Percentiles rank a stretch among this genome's conserved stretches.
Evolutionary conservation across 2,888 invertebrate species (phyloP).

Genomic region (Strigamia maritima): DNA sequence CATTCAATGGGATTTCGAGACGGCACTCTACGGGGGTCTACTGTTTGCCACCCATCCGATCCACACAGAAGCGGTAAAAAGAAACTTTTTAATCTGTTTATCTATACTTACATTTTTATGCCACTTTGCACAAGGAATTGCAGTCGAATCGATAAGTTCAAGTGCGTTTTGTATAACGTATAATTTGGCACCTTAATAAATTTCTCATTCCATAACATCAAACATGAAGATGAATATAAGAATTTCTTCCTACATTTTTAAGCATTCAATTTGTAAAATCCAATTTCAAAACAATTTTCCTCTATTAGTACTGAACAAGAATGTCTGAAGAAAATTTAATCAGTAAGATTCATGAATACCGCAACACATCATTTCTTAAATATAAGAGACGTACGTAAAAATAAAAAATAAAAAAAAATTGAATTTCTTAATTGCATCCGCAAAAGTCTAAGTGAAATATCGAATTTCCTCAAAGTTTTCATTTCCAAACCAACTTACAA

Average conservation of each 20-base stretch:
- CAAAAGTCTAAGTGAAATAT: not conserved
- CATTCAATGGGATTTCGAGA: slow-evolving; percentile 64
- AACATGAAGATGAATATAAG: too few species aligned
- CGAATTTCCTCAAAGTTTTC: not conserved
- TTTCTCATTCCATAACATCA: too few species aligned
- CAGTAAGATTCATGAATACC: not conserved
- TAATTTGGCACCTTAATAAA: too few species aligned
- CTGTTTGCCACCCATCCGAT: slow-evolving; percentile 83
- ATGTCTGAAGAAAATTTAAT: not conserved
- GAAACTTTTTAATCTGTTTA: not conserved
- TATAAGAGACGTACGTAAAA: not conserved
- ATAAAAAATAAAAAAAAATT: not conserved
- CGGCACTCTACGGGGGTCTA: slow-evolving; percentile 61
- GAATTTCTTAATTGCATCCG: not conserved
- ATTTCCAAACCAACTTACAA: too few species aligned
- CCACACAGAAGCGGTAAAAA: slow-evolving; percentile 82
- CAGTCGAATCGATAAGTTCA: too few species aligned
- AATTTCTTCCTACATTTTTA: too few species aligned
- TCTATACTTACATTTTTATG: not conserved
- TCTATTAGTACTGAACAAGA: not conserved
- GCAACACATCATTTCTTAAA: not conserved
- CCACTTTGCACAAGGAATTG: too few species aligned
- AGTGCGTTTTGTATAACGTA: too few species aligned
- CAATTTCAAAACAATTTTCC: not conserved
- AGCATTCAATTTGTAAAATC: not conserved